Percentiles rank a stretch among this genome's conserved stretches.
phyloP scores from a whole-genome alignment of 2,888 invertebrate species.

The Apamea anceps region DNA sequence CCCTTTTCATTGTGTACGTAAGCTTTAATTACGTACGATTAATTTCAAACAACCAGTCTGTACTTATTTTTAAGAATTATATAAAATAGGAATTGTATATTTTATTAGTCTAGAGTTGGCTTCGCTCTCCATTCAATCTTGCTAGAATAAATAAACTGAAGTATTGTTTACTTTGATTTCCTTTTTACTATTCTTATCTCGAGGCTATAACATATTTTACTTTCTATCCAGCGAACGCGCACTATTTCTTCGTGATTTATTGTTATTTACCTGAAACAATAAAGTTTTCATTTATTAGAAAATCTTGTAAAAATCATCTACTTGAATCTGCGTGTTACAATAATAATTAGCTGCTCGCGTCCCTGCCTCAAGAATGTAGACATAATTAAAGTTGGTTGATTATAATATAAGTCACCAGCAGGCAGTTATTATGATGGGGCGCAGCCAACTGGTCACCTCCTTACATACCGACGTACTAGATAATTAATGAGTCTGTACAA shows the following conservation, averaged over 20 bases:
- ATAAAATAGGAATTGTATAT: background rate
- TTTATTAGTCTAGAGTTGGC: constrained; percentile 1
- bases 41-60: background rate
- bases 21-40: background rate
- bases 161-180: constrained; percentile 1
- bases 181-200: constrained; percentile 12
- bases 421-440: constrained; percentile 47
- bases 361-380: constrained; percentile 34
- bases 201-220: constrained; percentile 5
- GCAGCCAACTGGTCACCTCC: constrained; percentile 40
- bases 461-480: constrained; percentile 56
- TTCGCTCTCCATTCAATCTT: constrained; percentile 18
- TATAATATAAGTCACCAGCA: constrained; percentile 28
- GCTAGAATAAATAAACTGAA: constrained; percentile 24
- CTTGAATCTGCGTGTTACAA: constrained; percentile 1
- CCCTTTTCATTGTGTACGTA: background rate
- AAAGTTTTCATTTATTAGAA: background rate
- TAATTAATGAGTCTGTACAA: constrained; percentile 58
- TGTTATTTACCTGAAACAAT: background rate
- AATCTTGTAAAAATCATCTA: background rate
- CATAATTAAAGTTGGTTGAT: constrained; percentile 18
- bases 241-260: constrained; percentile 8
- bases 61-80: background rate
- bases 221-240: background rate
- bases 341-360: constrained; percentile 7